Evolutionary conservation across 2,797 vertebrate species (phyloP).

Genomic region (Pelobates cultripes): DNA sequence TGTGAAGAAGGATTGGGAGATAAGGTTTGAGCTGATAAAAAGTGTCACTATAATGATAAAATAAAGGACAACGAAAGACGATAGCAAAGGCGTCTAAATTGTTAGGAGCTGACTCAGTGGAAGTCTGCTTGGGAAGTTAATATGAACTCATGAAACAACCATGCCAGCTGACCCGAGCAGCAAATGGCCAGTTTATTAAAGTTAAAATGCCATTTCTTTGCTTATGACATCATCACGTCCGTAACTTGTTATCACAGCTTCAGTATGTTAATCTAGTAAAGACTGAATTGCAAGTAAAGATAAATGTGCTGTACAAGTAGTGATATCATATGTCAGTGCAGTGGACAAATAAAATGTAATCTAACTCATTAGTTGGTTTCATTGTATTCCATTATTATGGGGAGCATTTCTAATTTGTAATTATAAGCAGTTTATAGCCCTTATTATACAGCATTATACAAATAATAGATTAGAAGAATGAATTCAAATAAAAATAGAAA

Average conservation of each 20-base stretch:
- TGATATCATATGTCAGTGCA: neutral
- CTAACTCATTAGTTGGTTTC: neutral
- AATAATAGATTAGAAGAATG: too few species aligned
- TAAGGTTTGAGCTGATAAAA: constrained; percentile 38
- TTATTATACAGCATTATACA: too few species aligned
- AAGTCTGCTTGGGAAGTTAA: constrained; percentile 56
- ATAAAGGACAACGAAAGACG: constrained; percentile 17
- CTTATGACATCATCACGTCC: constrained; percentile 18
- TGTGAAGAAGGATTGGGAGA: constrained; percentile 54
- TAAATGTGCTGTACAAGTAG: neutral
- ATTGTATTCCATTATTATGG: neutral
- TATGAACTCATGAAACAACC: constrained; percentile 44
- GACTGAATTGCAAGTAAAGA: neutral
- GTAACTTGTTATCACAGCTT: neutral
- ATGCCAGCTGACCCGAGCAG: constrained; percentile 33
- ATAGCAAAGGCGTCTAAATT: constrained; percentile 41
- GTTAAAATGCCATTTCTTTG: neutral
- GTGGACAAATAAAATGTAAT: neutral
- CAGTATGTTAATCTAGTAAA: neutral
- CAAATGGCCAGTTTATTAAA: neutral
- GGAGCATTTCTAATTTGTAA: too few species aligned
- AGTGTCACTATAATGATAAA: constrained; percentile 49
- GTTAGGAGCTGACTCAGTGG: constrained; percentile 45
- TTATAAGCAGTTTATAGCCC: too few species aligned
- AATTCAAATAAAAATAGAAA: too few species aligned